These are phyloP conservation scores for Gasterosteus nipponicus DNA, from an alignment of 2,113 vertebrate genomes.

Conservation along the genomic window DNA sequence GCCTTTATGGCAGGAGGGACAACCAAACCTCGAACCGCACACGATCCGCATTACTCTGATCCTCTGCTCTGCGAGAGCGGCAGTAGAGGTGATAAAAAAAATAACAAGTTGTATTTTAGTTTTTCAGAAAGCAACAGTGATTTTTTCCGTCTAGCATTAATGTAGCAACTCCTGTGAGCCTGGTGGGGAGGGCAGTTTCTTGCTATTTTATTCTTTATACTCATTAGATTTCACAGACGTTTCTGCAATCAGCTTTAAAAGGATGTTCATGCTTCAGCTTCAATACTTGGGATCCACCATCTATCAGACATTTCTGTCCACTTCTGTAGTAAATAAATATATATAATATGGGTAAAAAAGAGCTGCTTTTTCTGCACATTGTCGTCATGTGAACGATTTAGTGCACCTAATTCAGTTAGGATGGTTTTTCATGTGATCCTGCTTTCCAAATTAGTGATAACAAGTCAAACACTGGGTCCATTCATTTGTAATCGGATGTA, in stretches of 20 bases:
- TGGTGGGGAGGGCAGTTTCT: not conserved
- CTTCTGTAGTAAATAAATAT: not conserved
- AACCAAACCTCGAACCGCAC: not conserved
- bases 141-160: too few relatives aligned
- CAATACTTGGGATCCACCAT: not conserved
- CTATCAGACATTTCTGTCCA: not conserved
- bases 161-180: not conserved
- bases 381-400: constrained; percentile 25
- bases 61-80: not conserved
- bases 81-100: not conserved
- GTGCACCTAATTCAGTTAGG: constrained; percentile 25
- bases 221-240: not conserved
- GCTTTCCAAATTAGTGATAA: not conserved
- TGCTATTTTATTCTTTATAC: not conserved
- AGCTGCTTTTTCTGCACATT: not conserved
- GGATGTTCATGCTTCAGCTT: not conserved
- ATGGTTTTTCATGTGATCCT: constrained; percentile 40
- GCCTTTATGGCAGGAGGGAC: not conserved
- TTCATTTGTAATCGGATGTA: not conserved
- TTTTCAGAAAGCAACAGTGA: not conserved
- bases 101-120: constrained; percentile 3
- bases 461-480: not conserved
- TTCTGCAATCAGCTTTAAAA: too few relatives aligned
- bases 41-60: not conserved
- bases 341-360: not conserved